Percentiles rank a stretch among this genome's conserved stretches.
These are phyloP conservation scores for Lindbergichthys nudifrons DNA, from an alignment of 2,797 vertebrate species.

Conservation along the genomic window DNA sequence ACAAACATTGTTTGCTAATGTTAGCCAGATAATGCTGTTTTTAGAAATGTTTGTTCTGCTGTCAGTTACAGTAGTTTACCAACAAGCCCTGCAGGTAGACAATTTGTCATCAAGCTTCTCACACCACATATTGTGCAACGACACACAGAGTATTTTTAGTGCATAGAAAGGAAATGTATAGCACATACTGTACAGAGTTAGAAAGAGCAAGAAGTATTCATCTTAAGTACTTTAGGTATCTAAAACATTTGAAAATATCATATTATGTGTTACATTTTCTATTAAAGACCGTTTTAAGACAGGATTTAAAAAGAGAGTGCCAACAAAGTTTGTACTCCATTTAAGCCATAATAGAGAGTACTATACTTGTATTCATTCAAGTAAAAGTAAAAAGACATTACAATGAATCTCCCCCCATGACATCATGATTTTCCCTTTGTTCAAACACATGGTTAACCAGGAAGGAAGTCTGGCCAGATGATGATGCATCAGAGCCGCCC, in stretches of 20 bases:
- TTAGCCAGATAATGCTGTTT: too few relatives aligned
- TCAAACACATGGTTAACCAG: constrained; percentile 32
- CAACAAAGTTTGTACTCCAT: background rate
- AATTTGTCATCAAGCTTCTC: background rate
- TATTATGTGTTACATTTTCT: too few relatives aligned
- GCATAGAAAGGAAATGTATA: background rate
- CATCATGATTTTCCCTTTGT: constrained; percentile 2
- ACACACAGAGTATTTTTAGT: background rate
- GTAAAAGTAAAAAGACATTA: background rate
- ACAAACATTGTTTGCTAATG: too few relatives aligned
- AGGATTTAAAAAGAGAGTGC: background rate
- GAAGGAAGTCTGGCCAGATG: constrained; percentile 42
- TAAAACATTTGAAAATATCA: too few relatives aligned
- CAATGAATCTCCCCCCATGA: constrained; percentile 1
- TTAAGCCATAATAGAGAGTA: background rate
- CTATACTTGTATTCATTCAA: background rate
- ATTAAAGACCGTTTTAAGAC: background rate
- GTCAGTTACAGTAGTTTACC: background rate
- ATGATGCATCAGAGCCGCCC: constrained; percentile 33
- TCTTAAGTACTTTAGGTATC: too few relatives aligned
- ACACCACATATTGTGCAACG: background rate
- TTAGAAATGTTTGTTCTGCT: too few relatives aligned
- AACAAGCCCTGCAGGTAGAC: background rate
- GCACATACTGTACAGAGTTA: background rate
- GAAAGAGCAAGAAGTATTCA: background rate